phyloP scores from a whole-genome alignment of 1,140 invertebrate species.

The Acromyrmex echinatior region DNA sequence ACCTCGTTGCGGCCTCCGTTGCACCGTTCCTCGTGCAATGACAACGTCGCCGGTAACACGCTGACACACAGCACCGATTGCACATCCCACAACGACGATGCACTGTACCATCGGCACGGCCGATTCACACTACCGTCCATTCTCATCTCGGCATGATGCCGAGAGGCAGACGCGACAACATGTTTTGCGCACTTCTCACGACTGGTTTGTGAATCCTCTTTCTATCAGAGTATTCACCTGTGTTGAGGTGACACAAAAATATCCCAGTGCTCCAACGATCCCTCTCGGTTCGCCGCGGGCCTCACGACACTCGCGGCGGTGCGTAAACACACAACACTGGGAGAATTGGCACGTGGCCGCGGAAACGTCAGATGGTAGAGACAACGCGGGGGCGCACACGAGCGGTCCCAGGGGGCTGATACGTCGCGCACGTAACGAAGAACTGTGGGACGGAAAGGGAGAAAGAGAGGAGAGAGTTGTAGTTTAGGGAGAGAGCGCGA shows the following conservation, averaged over 20 bases:
- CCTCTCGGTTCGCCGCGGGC: not conserved
- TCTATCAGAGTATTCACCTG: not conserved
- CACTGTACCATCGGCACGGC: conserved; percentile 29
- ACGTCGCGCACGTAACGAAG: conserved; percentile 14
- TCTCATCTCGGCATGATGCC: conserved; percentile 29
- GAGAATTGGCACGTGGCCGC: conserved; percentile 36
- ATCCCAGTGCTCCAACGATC: conserved; percentile 8
- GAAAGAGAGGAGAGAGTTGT: conserved; percentile 29
- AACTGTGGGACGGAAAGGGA: not conserved
- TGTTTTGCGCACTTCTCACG: conserved; percentile 50
- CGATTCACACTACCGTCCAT: conserved; percentile 38
- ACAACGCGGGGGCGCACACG: conserved; percentile 39
- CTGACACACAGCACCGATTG: conserved; percentile 60
- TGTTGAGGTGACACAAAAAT: not conserved
- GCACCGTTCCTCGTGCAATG: not conserved
- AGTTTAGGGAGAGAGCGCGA: conserved; percentile 17
- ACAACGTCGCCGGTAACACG: conserved; percentile 31
- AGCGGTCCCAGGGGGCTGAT: not conserved
- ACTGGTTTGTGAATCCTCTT: conserved; percentile 1
- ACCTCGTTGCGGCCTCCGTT: conserved; percentile 23
- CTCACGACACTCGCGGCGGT: not conserved
- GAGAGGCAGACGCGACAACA: conserved; percentile 4
- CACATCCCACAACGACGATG: conserved; percentile 58
- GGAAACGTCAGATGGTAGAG: conserved; percentile 34
- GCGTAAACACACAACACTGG: conserved; percentile 47